Conservation (phyloP, 2,888 invertebrate genomes). For the Euzetes globulus region DNA sequence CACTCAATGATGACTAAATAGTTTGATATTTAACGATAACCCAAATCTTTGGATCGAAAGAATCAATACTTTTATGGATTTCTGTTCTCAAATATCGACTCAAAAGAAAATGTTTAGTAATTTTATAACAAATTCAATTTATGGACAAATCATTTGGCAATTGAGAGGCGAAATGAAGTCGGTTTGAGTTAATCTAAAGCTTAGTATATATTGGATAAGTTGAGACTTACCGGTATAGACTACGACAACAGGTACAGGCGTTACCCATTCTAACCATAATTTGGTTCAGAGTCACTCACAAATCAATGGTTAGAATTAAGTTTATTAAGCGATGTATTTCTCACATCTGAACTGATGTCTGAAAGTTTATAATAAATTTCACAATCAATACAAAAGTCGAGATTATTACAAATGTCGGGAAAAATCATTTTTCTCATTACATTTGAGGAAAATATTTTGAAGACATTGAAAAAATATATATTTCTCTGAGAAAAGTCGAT, state of each 20-base stretch:
- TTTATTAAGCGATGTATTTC: not conserved
- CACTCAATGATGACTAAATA: no score
- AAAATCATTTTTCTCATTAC: not conserved
- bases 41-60: no score
- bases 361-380: slow-evolving; percentile 7
- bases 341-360: not conserved
- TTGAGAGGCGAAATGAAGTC: no score
- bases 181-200: no score
- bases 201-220: not conserved
- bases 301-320: not conserved
- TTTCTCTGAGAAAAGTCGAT: no score
- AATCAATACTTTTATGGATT: no score
- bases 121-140: no score
- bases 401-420: not conserved
- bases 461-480: not conserved
- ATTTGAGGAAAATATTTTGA: not conserved
- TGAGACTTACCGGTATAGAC: slow-evolving; percentile 14
- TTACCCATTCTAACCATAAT: slow-evolving; percentile 27
- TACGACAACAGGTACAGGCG: not conserved
- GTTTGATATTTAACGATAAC: no score
- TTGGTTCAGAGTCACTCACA: not conserved
- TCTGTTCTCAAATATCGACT: no score
- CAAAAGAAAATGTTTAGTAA: no score
- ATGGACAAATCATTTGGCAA: no score
- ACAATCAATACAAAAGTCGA: not conserved